Evolutionary conservation across 2,797 vertebrate species (phyloP).

Genomic region (Masticophis lateralis): DNA sequence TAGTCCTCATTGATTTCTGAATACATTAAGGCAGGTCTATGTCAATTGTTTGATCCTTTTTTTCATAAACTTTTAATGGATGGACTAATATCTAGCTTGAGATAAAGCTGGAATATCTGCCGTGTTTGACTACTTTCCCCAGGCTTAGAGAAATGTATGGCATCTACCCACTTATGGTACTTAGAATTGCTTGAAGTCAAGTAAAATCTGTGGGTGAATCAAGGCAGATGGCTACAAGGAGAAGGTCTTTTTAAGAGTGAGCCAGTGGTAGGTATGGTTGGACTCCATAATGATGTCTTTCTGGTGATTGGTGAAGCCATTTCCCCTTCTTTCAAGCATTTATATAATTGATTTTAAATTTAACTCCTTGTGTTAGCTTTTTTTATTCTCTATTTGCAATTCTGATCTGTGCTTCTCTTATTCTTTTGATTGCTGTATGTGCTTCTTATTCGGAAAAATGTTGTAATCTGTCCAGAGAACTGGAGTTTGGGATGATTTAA

Average conservation of each 20-base stretch:
- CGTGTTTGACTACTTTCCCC: not conserved
- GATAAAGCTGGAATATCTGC: not conserved
- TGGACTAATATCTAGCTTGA: not conserved
- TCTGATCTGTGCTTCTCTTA: not conserved
- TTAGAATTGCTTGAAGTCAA: not conserved
- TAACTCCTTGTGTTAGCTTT: not conserved
- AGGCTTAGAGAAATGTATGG: not conserved
- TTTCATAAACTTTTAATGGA: not conserved
- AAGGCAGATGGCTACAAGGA: not conserved
- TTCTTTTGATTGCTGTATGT: not conserved
- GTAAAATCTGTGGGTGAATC: not conserved
- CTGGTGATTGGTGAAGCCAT: not conserved
- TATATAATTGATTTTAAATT: not conserved
- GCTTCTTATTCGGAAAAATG: not conserved
- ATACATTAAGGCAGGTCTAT: not conserved
- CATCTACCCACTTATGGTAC: not conserved
- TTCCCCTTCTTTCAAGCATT: not conserved
- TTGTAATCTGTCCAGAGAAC: not conserved
- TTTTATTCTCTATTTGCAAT: not conserved
- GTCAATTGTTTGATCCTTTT: not conserved
- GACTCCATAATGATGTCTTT: not conserved
- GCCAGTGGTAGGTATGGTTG: not conserved
- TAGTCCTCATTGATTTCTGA: not conserved
- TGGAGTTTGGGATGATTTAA: not conserved
- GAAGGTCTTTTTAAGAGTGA: not conserved